Evolutionary conservation across 2,113 vertebrate genomes (phyloP).

Genomic region (Poeciliopsis retropinna): DNA sequence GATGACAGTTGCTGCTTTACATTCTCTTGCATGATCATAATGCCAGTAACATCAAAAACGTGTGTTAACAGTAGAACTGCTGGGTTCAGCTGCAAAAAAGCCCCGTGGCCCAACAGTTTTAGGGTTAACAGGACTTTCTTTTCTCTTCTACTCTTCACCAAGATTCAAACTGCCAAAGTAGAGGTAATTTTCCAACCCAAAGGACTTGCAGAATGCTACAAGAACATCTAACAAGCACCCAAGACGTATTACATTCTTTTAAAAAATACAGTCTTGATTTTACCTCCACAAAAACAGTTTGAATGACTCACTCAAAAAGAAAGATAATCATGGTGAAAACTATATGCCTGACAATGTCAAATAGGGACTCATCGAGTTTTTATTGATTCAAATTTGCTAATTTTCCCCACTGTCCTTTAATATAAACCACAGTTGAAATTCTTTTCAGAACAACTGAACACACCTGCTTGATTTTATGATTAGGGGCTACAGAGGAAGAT

Average conservation of each 20-base stretch:
- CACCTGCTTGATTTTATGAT: background rate
- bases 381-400: background rate
- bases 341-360: background rate
- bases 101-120: conserved; percentile 69
- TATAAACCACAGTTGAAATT: background rate
- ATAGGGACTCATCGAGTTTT: background rate
- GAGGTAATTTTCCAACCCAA: background rate
- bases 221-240: background rate
- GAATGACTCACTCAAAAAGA: background rate
- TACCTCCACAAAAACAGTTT: background rate
- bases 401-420: background rate
- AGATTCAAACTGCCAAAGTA: conserved; percentile 83
- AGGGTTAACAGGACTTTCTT: conserved; percentile 73
- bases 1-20: conserved; percentile 98
- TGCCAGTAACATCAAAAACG: conserved; percentile 93
- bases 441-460: too few species aligned
- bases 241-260: background rate
- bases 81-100: conserved; percentile 27
- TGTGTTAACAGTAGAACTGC: conserved; percentile 80
- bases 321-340: background rate
- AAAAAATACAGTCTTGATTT: background rate
- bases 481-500: background rate
- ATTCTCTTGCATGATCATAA: conserved; percentile 89
- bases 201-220: background rate
- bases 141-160: conserved; percentile 77